phyloP scores from a whole-genome alignment of 1,140 invertebrate genomes.

The Epicauta chinensis region DNA sequence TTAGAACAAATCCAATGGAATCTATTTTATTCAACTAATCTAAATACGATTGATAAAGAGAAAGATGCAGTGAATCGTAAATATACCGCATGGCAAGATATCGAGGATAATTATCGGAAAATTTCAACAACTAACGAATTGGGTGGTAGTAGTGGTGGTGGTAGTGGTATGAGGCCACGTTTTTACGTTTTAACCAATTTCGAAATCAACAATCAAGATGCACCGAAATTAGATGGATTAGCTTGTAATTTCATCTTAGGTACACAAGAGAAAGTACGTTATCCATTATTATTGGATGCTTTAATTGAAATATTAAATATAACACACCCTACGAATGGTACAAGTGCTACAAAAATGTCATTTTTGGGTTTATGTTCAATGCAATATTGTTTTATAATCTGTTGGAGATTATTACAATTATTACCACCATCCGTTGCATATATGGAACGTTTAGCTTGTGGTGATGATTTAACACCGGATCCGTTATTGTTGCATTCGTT shows the following conservation, averaged over 20 bases:
- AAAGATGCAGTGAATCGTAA: conserved; percentile 54
- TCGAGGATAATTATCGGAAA: conserved; percentile 75
- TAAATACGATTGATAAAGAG: conserved; percentile 47
- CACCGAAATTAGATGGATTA: conserved; percentile 86
- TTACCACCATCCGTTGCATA: conserved; percentile 84
- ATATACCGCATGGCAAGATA: conserved; percentile 69
- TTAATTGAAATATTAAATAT: conserved; percentile 73
- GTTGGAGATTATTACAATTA: conserved; percentile 72
- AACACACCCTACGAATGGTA: conserved; percentile 50
- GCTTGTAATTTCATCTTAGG: conserved; percentile 91
- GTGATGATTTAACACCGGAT: conserved; percentile 50
- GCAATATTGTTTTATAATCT: conserved; percentile 86
- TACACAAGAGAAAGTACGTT: conserved; percentile 84
- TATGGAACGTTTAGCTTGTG: conserved; percentile 68
- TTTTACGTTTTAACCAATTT: conserved; percentile 77
- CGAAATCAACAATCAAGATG: conserved; percentile 73
- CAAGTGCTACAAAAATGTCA: conserved; percentile 50
- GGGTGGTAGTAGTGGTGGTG: too few relatives aligned
- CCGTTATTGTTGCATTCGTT: conserved; percentile 62
- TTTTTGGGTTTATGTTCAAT: conserved; percentile 71
- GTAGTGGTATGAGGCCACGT: conserved; percentile 74
- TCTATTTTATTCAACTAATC: conserved; percentile 62
- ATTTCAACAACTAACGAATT: conserved; percentile 64
- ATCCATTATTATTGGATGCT: conserved; percentile 79
- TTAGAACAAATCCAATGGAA: conserved; percentile 84